Percentiles rank a stretch among this genome's conserved stretches.
These are phyloP conservation scores for Anhinga anhinga DNA, from an alignment of 2,113 vertebrate genomes.

Conservation along the genomic window DNA sequence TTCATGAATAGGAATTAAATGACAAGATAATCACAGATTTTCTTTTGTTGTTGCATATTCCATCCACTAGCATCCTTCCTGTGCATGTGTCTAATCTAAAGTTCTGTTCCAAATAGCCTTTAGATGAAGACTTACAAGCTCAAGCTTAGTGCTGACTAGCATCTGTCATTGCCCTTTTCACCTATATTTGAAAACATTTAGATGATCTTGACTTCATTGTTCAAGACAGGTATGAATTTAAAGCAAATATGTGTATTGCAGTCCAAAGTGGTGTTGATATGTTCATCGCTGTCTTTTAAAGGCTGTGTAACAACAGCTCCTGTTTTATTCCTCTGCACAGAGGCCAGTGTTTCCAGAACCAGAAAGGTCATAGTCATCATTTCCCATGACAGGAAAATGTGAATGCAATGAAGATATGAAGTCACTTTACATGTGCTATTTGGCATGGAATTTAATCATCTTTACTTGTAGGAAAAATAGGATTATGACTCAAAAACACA, in stretches of 20 bases:
- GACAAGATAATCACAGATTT: slow-evolving; percentile 8
- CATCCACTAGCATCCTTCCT: background rate
- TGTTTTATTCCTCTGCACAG: background rate
- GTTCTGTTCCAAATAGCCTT: background rate
- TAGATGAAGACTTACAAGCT: background rate
- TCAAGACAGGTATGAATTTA: background rate
- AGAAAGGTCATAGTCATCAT: background rate
- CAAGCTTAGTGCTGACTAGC: background rate
- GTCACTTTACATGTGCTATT: background rate
- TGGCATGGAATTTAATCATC: background rate
- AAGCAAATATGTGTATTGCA: background rate
- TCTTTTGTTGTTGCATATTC: background rate
- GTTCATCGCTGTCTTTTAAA: background rate
- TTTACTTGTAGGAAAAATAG: background rate
- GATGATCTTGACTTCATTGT: background rate
- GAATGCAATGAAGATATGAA: background rate
- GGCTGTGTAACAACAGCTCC: background rate
- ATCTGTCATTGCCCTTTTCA: background rate
- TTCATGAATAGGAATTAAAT: slow-evolving; percentile 35
- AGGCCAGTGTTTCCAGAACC: background rate
- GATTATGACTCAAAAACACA: background rate
- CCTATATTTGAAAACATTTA: background rate
- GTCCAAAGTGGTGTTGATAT: background rate
- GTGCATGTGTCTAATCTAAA: background rate
- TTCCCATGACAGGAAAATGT: background rate